Percentiles rank a stretch among this genome's conserved stretches.
Evolutionary conservation across 2,113 vertebrate genomes (phyloP).

Genomic region (Ceyx melanurus): DNA sequence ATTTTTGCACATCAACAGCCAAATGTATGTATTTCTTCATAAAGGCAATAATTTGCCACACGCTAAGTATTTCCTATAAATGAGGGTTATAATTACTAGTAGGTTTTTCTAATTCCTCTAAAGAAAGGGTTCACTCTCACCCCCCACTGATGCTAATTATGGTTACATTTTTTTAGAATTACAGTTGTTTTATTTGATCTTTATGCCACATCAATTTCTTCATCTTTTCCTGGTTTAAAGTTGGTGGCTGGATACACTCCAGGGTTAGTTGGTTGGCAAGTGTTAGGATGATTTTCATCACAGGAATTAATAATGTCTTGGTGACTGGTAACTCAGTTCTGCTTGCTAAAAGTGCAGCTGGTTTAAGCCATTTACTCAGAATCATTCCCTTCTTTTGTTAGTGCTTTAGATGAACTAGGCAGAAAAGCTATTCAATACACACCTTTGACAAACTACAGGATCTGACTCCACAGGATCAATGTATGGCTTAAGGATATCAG

Average conservation of each 20-base stretch:
- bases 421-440: conserved; percentile 36
- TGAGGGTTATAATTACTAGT: background rate
- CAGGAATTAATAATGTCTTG: background rate
- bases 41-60: background rate
- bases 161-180: background rate
- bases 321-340: background rate
- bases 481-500: conserved; percentile 84
- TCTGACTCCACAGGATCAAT: conserved; percentile 90
- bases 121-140: background rate
- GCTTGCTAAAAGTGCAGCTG: background rate
- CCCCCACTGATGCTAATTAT: background rate
- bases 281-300: background rate
- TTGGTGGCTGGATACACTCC: background rate
- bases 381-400: background rate
- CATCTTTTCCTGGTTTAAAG: background rate
- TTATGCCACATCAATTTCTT: background rate
- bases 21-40: background rate
- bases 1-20: background rate
- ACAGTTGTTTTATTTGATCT: background rate
- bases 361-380: background rate
- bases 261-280: background rate
- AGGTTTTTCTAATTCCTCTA: background rate
- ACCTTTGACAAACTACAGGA: conserved; percentile 89
- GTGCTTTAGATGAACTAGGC: background rate
- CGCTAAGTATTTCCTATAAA: background rate